These are phyloP conservation scores for Crossocerus cetratus DNA, from an alignment of 2,888 invertebrate genomes.

Conservation along the genomic window DNA sequence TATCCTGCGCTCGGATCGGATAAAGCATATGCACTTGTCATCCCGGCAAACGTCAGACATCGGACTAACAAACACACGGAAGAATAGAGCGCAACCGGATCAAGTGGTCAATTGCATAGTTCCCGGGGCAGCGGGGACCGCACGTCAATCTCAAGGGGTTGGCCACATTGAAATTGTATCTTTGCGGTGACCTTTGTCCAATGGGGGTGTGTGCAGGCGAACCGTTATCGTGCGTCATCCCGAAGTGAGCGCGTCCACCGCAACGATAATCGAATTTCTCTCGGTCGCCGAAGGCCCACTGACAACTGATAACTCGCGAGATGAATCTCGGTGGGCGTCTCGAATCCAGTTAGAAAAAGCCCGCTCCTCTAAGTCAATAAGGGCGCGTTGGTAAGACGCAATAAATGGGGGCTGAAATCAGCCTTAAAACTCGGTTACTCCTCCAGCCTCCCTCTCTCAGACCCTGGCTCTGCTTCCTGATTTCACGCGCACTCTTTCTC, in stretches of 20 bases:
- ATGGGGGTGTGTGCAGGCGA: not conserved
- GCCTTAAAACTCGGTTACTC: slow-evolving; percentile 1
- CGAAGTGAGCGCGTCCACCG: not conserved
- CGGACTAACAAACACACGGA: no score
- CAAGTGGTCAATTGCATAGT: not conserved
- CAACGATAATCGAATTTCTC: not conserved
- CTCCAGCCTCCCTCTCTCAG: not conserved
- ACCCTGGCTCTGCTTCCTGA: no score
- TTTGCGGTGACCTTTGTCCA: not conserved
- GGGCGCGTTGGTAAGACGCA: not conserved
- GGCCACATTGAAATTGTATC: not conserved
- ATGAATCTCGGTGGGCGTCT: not conserved
- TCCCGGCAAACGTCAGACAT: no score
- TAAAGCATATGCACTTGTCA: no score
- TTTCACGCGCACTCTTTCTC: not conserved
- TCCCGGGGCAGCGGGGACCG: not conserved
- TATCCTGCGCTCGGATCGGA: no score
- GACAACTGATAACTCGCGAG: not conserved
- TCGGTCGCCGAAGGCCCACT: not conserved
- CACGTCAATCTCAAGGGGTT: not conserved
- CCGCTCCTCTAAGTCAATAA: not conserved
- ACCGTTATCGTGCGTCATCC: not conserved
- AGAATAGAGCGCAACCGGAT: no score
- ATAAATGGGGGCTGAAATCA: not conserved
- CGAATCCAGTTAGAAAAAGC: not conserved